A percentile compares a stretch with the other conserved stretches of the same genome.
Conservation (phyloP, 2,113 vertebrate genomes). For the Microtus montanus region DNA sequence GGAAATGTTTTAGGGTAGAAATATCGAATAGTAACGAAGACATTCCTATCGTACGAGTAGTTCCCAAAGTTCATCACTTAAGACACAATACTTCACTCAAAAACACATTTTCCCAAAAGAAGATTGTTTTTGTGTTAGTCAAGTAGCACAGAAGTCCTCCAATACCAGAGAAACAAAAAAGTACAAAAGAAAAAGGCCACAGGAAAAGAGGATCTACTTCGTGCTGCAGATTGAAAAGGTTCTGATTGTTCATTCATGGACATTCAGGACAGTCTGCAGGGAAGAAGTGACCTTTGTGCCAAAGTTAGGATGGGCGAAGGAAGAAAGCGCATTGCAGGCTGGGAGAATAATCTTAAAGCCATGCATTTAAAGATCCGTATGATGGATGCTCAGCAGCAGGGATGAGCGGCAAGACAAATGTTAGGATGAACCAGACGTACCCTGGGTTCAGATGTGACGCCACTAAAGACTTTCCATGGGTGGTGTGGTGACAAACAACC, state of each 20-base stretch:
- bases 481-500: background rate
- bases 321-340: conserved; percentile 29
- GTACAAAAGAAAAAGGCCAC: conserved; percentile 47
- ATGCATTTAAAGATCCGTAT: background rate
- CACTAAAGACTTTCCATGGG: background rate
- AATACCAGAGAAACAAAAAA: background rate
- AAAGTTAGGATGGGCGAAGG: background rate
- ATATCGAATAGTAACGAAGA: background rate
- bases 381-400: background rate
- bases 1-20: background rate
- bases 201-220: background rate
- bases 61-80: conserved; percentile 36
- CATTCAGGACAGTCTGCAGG: conserved; percentile 31
- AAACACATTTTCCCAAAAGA: conserved; percentile 43
- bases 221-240: background rate
- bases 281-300: conserved; percentile 38
- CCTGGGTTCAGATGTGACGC: background rate
- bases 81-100: conserved; percentile 36
- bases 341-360: background rate
- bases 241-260: background rate
- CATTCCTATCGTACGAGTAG: background rate
- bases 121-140: background rate
- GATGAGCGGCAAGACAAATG: background rate
- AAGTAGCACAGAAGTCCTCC: background rate
- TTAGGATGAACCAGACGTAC: background rate